These are phyloP conservation scores for Baronia brevicornis DNA, from an alignment of 2,888 invertebrate genomes.

Conservation along the genomic window DNA sequence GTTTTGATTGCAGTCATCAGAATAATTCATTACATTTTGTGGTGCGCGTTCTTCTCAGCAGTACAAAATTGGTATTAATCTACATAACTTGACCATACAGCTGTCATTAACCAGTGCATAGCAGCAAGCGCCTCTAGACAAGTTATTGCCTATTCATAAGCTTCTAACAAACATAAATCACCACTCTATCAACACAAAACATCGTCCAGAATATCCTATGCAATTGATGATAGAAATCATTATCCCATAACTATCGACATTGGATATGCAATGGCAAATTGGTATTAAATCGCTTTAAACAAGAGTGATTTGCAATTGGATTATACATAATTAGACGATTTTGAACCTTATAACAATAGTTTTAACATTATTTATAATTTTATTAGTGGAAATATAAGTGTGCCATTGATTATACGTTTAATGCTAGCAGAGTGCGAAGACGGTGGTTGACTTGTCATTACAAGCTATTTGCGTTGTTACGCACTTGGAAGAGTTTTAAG, in stretches of 20 bases:
- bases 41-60: conserved; percentile 24
- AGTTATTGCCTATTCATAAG: conserved; percentile 57
- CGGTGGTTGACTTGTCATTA: conserved; percentile 43
- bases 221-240: conserved; percentile 8
- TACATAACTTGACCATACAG: conserved; percentile 50
- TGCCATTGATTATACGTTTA: conserved; percentile 26
- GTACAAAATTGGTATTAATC: conserved; percentile 52
- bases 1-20: too few species aligned
- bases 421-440: conserved; percentile 36
- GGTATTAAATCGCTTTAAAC: conserved; percentile 16
- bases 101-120: conserved; percentile 54
- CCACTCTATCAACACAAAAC: not conserved
- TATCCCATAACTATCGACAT: conserved; percentile 7
- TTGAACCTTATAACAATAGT: conserved; percentile 3
- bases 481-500: conserved; percentile 34
- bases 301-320: conserved; percentile 24
- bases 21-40: conserved; percentile 13
- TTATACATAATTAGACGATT: conserved; percentile 13
- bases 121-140: conserved; percentile 49
- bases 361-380: conserved; percentile 8
- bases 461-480: conserved; percentile 41
- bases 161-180: conserved; percentile 17
- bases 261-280: conserved; percentile 15
- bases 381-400: not conserved
- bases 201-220: conserved; percentile 1